Conservation (phyloP, 2,888 invertebrate species). For the Ochlodes sylvanus region DNA sequence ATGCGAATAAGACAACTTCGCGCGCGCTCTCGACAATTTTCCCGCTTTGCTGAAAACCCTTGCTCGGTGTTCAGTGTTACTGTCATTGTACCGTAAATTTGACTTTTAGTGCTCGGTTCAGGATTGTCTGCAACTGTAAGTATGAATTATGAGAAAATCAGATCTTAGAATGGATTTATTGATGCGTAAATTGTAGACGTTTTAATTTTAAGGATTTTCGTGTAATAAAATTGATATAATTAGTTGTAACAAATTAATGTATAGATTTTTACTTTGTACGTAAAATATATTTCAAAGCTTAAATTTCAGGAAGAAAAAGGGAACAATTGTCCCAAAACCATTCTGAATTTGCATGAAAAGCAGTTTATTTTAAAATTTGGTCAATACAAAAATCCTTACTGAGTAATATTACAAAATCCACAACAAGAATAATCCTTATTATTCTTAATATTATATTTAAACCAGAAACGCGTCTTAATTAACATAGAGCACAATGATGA, state of each 20-base stretch:
- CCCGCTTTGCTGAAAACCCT: constrained; percentile 21
- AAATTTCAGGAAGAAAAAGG: too few species aligned
- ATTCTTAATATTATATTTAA: neutral
- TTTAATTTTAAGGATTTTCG: too few species aligned
- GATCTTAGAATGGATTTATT: too few species aligned
- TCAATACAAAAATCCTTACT: neutral
- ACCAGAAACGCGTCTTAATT: neutral
- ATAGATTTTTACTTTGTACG: too few species aligned
- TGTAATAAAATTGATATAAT: too few species aligned
- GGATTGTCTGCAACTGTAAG: constrained; percentile 28
- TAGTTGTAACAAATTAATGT: too few species aligned
- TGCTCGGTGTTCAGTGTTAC: constrained; percentile 24
- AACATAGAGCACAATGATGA: constrained; percentile 8
- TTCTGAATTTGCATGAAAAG: neutral
- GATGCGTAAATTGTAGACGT: too few species aligned
- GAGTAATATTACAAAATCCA: neutral
- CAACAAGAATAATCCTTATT: neutral
- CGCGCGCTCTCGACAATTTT: constrained; percentile 26
- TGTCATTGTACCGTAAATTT: constrained; percentile 22
- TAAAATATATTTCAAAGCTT: too few species aligned
- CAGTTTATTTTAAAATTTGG: neutral
- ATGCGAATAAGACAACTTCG: neutral
- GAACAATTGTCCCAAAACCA: neutral
- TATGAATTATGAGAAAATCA: neutral
- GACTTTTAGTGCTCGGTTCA: constrained; percentile 17